Base-by-base conservation (phyloP, 64 coral and sea anemone genomes). In the Astreopora myriophthalma region DNA sequence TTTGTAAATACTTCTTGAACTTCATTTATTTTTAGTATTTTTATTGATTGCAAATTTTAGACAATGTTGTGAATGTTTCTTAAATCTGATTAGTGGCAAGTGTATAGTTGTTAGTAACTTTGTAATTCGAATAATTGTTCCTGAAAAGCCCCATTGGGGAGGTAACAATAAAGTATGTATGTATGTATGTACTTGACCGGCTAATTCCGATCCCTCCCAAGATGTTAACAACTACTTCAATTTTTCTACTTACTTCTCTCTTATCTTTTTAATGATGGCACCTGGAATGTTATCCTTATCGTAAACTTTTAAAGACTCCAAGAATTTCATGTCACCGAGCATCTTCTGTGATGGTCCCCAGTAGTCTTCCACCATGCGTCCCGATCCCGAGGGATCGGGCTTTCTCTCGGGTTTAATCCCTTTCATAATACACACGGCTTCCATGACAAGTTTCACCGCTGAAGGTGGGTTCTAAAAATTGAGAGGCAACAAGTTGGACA, bases 331-430 rank as follows among this genome's bases (percentile, higher is more conserved):
- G 70, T 99, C 97, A 39, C 94, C 91, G 78, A 99, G 46, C 87
- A 99, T 88, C 48, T 99, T 99, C 82, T 99, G 97, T 55, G 97
- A 99, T 17, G 97, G 94, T 5, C 97, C 97, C 97, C 97, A 99
- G 92, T 87, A 99, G 68, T 99, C 97, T 70, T 99, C 97, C n/a
- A 99, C 85, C 97, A 99, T 99, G 60, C 93, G 94, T 46, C 97
- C 97, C 63, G 97, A 99, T 32, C 97, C 97, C 39, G 97, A 99
- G 20, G 97, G 97, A 69, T 99, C 97, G 3, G 97, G 97, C 32
- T 99, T 99, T 34, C 97, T 84, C 58, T 99, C 97, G 1, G 97
- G 87, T 91, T 99, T 99, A 24, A 99, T 36, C 22, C 69, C 81
- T 58, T 99, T 99, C 97, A 99, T 99, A 3, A 99, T 95, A 78